phyloP scores from a whole-genome alignment of 1,140 invertebrate species.

The Drosophila sp. region DNA sequence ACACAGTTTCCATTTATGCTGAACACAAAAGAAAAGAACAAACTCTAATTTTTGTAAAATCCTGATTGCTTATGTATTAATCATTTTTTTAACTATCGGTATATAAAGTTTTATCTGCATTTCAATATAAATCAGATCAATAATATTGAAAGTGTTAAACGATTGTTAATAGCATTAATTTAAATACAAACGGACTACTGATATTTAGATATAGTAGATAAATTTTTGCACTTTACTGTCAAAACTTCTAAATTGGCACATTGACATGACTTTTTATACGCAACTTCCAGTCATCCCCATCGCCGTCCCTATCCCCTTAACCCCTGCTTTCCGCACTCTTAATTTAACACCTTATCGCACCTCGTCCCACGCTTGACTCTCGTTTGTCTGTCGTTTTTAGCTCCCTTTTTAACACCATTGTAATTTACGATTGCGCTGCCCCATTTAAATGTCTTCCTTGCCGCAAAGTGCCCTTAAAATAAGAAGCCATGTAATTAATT shows the following conservation, averaged over 20 bases:
- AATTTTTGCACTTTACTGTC: neutral
- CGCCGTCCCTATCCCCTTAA: neutral
- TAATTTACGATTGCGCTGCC: slow-evolving; percentile 37
- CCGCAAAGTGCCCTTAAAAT: slow-evolving; percentile 31
- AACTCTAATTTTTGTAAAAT: no score
- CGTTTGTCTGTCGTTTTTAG: neutral
- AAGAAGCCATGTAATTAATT: slow-evolving; percentile 55
- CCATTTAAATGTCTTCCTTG: slow-evolving; percentile 36
- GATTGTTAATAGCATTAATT: no score
- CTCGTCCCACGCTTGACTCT: neutral
- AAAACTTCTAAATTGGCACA: slow-evolving; percentile 46
- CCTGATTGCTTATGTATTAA: no score
- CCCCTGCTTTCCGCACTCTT: neutral
- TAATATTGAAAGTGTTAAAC: no score
- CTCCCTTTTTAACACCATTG: slow-evolving; percentile 2
- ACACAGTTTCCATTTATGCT: no score
- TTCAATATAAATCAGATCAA: no score
- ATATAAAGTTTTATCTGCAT: no score
- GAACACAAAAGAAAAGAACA: no score
- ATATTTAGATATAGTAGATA: no score
- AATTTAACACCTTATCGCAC: neutral
- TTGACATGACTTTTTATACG: slow-evolving; percentile 32
- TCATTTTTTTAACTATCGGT: no score
- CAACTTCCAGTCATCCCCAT: neutral
- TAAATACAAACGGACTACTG: no score